A percentile compares a stretch with the other conserved stretches of the same genome.
Evolutionary conservation across 2,113 vertebrate species (phyloP).

Genomic region (Jacana jacana): DNA sequence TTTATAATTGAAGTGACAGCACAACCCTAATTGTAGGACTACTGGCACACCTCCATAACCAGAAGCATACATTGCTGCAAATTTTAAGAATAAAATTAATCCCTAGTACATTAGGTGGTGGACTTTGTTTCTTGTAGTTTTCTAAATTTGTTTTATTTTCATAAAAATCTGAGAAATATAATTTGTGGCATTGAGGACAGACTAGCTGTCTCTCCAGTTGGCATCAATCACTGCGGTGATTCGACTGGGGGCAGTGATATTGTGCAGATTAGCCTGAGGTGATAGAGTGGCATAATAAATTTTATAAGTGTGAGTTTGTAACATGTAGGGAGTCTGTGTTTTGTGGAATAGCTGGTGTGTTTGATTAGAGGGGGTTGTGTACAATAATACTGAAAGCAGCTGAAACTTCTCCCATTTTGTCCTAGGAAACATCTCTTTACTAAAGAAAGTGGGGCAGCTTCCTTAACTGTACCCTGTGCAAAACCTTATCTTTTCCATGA

Average conservation of each 20-base stretch:
- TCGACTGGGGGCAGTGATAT: background rate
- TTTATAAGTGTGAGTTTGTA: background rate
- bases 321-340: background rate
- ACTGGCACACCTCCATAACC: conserved; percentile 16
- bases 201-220: background rate
- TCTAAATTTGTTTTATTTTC: background rate
- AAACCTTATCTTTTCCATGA: background rate
- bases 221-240: background rate
- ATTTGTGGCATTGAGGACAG: background rate
- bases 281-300: background rate
- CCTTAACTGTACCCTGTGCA: background rate
- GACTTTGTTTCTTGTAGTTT: background rate
- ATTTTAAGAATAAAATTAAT: conserved; percentile 29
- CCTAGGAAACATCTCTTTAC: background rate
- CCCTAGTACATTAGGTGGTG: background rate
- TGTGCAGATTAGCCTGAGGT: conserved; percentile 1
- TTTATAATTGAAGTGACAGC: conserved; percentile 53
- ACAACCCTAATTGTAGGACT: conserved; percentile 41
- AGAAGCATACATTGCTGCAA: conserved; percentile 4
- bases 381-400: background rate
- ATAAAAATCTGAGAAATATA: background rate
- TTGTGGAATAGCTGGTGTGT: background rate
- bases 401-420: background rate
- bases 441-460: background rate
- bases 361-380: background rate